Evolutionary conservation across 2,113 vertebrate genomes (phyloP).

Genomic region (Rhynchomys soricoides): DNA sequence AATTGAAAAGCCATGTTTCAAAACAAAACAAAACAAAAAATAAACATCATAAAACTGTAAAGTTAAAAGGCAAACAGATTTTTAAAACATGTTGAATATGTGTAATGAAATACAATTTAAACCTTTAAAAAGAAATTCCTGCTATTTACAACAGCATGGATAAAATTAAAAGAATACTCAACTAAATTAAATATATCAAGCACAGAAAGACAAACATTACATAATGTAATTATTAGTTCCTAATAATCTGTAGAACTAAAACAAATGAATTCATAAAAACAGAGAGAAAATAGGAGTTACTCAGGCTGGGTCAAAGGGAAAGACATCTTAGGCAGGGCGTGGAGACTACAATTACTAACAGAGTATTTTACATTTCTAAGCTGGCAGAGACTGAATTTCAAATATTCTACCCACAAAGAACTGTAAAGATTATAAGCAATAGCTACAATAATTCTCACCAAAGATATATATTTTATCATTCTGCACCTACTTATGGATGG

Average conservation of each 20-base stretch:
- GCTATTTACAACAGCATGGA: neutral
- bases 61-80: neutral
- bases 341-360: neutral
- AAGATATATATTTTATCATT: neutral
- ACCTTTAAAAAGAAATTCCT: neutral
- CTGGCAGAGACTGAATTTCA: neutral
- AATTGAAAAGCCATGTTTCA: neutral
- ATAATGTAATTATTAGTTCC: too few relatives aligned
- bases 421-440: neutral
- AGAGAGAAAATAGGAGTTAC: neutral
- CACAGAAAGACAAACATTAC: neutral
- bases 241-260: neutral
- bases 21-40: too few relatives aligned
- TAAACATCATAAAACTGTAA: neutral
- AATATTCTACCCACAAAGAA: neutral
- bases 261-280: neutral
- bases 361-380: neutral
- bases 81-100: neutral
- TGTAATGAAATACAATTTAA: neutral
- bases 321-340: neutral
- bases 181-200: neutral
- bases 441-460: too few relatives aligned
- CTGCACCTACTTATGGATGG: neutral
- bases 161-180: neutral
- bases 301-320: neutral